Evolutionary conservation across 2,113 vertebrate species (phyloP).

Genomic region (Lamprologus callipterus): DNA sequence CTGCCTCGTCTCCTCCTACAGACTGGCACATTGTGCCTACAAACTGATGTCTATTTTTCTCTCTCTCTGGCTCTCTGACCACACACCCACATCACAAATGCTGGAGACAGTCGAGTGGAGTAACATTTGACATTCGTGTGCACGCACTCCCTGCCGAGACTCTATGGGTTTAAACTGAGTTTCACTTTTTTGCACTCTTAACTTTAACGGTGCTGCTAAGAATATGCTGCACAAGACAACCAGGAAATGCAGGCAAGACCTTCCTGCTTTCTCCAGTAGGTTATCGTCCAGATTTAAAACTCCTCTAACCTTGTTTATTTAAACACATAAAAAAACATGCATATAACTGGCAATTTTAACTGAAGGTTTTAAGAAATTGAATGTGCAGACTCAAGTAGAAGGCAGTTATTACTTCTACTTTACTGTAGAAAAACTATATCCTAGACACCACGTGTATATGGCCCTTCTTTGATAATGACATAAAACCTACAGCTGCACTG

Average conservation of each 20-base stretch:
- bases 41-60: conserved; percentile 11
- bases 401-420: not conserved
- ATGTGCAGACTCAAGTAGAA: not conserved
- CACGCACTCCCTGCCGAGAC: not conserved
- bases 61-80: not conserved
- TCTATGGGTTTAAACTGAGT: not conserved
- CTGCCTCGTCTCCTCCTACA: not conserved
- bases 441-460: not conserved
- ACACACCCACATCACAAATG: not conserved
- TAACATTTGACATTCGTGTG: not conserved
- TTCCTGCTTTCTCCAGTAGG: not conserved
- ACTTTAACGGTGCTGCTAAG: not conserved
- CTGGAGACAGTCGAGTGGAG: not conserved
- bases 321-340: not conserved
- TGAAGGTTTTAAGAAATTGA: not conserved
- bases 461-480: not conserved
- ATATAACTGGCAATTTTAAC: not conserved
- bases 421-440: not conserved
- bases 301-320: not conserved
- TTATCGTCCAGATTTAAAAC: not conserved
- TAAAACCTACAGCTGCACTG: not conserved
- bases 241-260: not conserved
- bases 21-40: not conserved
- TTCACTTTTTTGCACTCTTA: not conserved
- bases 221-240: not conserved